These are phyloP conservation scores for Delphinapterus leucas DNA, from an alignment of 2,113 vertebrate genomes.

Conservation along the genomic window DNA sequence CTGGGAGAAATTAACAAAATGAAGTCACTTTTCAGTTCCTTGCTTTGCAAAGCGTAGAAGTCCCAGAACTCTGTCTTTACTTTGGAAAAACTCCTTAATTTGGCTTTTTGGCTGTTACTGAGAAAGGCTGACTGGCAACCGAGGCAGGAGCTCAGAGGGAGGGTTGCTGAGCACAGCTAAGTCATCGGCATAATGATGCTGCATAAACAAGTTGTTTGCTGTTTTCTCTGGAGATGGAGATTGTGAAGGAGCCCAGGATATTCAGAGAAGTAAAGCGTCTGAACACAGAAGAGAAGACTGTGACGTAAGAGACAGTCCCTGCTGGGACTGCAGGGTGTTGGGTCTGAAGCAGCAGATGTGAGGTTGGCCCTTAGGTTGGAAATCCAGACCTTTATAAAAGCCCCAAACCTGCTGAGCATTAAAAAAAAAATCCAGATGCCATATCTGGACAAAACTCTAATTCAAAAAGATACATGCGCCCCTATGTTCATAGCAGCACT, in stretches of 20 bases:
- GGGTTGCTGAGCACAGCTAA: fast-evolving
- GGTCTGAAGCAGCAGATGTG: too few species aligned
- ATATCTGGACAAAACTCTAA: too few species aligned
- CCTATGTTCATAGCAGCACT: too few species aligned
- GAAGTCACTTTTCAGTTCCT: fast-evolving
- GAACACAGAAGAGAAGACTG: neutral
- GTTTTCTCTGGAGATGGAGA: neutral
- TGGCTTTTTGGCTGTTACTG: neutral
- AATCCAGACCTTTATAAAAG: neutral
- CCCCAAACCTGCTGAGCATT: neutral
- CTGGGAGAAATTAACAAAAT: neutral
- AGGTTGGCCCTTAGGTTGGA: fast-evolving
- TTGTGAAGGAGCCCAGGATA: neutral
- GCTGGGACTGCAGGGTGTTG: fast-evolving
- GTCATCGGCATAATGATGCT: fast-evolving
- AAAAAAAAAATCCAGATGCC: neutral
- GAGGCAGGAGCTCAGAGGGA: fast-evolving
- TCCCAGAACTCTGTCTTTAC: neutral
- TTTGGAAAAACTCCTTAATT: neutral
- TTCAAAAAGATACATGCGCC: too few species aligned
- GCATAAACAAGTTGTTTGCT: neutral
- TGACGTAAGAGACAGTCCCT: neutral
- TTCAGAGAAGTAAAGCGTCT: neutral
- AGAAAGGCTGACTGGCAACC: neutral
- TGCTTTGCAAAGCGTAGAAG: neutral